A percentile compares a stretch with the other conserved stretches of the same genome.
Conservation (phyloP, 2,113 vertebrate genomes). For the Microcebus murinus region DNA sequence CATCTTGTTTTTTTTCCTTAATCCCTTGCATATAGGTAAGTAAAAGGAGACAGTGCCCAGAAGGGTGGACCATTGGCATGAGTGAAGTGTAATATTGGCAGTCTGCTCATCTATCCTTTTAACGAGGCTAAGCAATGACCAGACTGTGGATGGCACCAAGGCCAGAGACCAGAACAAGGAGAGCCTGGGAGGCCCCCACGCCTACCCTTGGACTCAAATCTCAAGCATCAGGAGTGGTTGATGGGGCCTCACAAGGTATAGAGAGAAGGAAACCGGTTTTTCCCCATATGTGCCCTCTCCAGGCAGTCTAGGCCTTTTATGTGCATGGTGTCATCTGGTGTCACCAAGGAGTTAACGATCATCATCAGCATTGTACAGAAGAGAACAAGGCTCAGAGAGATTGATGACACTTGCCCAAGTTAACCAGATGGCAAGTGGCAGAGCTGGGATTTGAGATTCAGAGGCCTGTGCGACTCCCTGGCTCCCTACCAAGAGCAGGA, state of each 20-base stretch:
- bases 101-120: not conserved
- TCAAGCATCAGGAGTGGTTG: not conserved
- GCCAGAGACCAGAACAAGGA: not conserved
- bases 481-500: not conserved
- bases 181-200: not conserved
- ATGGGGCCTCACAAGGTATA: not conserved
- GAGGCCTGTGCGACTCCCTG: conserved; percentile 6
- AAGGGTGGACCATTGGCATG: not conserved
- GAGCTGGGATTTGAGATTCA: conserved; percentile 44
- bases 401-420: conserved; percentile 16
- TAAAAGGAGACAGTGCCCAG: not conserved
- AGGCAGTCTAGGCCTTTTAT: not conserved
- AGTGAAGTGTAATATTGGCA: not conserved
- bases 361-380: conserved; percentile 12
- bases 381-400: not conserved
- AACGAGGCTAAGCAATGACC: not conserved
- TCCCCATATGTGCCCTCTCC: not conserved
- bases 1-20: not conserved
- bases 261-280: not conserved
- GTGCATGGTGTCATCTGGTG: not conserved
- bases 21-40: not conserved
- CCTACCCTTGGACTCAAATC: not conserved
- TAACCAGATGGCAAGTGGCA: conserved; percentile 39
- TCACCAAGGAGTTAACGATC: not conserved
- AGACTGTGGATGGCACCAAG: not conserved